Evolutionary conservation across 2,113 vertebrate genomes (phyloP), one percentile per base, ranked within the genome.

Genomic region (Nycticebus coucang): DNA sequence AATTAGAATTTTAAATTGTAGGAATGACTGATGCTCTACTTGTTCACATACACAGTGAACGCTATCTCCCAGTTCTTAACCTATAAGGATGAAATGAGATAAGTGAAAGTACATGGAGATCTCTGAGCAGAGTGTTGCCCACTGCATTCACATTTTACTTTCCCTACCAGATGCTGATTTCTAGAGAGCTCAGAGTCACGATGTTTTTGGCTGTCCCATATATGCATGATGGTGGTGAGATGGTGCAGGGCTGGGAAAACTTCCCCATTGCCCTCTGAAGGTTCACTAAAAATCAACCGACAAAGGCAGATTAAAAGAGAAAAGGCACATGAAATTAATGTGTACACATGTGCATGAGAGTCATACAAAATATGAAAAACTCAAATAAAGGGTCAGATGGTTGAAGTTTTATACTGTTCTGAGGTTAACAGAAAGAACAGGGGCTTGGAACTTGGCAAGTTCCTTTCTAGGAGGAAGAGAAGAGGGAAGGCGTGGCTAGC

Each of bases 1-100:
- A 94, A 81, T 72, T 41, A 72, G 71, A 68, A 96, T 74, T 93
- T 74, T 95, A 71, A 50, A 50, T 50, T 50, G 45, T 50, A 50
- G 45, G 45, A 50, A 50, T 77, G 82, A 90, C 64, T 87, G 77
- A n/a, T 15, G 4, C 60, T 77, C 50, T 74, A 84, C 35, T 15
- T 81, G 30, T 91, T 80, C 30, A 87, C n/a, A 91, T 14, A 81
- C 22, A 91, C n/a, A 62, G 55, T 6, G 50, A 86, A 26, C 13
- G 18, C 28, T 81, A 19, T 22, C 53, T 69, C 8, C n/a, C 53
- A 55, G 59, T 75, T 83, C 53, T 55, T 4, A 57, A 59, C 59
- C 11, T 60, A 0, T 8, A 64, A 89, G 28, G 59, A 80, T 33
- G 62, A 90, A 41, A 93, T 0, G 24, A 33, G 75, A 74, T 59